Evolutionary conservation across 2,797 vertebrate genomes (phyloP), one percentile per base, ranked within the genome.

Genomic region (Phyllotis vaccarum): DNA sequence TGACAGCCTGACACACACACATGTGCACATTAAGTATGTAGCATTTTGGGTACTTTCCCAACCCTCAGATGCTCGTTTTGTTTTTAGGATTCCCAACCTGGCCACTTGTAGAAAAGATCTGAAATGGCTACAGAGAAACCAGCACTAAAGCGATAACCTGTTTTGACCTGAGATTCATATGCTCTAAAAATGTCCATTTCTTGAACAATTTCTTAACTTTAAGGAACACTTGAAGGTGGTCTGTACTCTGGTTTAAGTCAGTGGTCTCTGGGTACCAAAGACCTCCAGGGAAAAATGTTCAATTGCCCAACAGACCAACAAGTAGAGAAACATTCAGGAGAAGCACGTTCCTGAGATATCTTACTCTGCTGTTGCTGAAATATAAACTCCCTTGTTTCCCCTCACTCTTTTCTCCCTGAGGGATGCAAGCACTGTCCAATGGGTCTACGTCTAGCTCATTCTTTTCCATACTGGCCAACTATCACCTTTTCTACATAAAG

Each of bases 151-250:
- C 76, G 22, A 86, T 68, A 83, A 86, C 91, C 95, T 62, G 22
- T 19, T 60, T 1, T 76, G 64, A 92, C 66, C 62, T 92, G 16
- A 95, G 95, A 86, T 72, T 0, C 2, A 96, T 19, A 88, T 31
- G 68, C 7, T 56, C 6, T 91, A 93, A 9, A 74, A 24, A 49
- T 89, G 87, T 58, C 58, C 19, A 46, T 80, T 95, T 81, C 58
- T 79, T 96, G 10, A 87, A 27, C 52, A 90, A 91, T 27, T 76
- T 87, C 6, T 95, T 60, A 80, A 62, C 27, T 89, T 91, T 86
- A 72, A 80, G 46, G 37, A 96, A 88, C 8, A 91, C 27, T 13
- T 0, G 37, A 72, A n/a, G 10, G 70, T 40, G 22, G 60, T 79
- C 58, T 89, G 19, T 60, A n/a, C 40, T 94, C 68, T 86, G 85